Percentiles rank a stretch among this genome's conserved stretches.
Conservation (phyloP, 2,113 vertebrate species). For the Acanthochromis polyacanthus region DNA sequence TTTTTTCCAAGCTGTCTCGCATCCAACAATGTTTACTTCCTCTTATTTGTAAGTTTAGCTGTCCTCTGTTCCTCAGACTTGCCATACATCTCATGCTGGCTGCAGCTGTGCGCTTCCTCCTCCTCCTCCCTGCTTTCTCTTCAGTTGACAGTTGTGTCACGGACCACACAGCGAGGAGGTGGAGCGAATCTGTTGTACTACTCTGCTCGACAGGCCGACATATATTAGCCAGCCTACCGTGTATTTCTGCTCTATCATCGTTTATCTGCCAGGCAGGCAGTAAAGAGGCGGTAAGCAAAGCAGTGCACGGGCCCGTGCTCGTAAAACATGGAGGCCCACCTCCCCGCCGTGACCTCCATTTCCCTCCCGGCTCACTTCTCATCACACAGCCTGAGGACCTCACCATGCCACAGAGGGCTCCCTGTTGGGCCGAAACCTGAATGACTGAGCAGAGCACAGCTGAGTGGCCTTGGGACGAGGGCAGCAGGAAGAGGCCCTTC, state of each 20-base stretch:
- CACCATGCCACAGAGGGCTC: conserved; percentile 34
- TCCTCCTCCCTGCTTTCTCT: conserved; percentile 35
- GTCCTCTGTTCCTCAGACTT: conserved; percentile 16
- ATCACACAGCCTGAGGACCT: conserved; percentile 49
- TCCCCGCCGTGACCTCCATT: conserved; percentile 32
- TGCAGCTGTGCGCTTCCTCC: conserved; percentile 48
- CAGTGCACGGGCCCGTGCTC: conserved; percentile 45
- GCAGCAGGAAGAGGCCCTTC: conserved; percentile 67
- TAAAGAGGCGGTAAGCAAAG: conserved; percentile 31
- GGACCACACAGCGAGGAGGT: conserved; percentile 74
- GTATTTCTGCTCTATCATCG: conserved; percentile 65
- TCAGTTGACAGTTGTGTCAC: conserved; percentile 55
- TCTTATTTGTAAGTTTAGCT: conserved; percentile 24
- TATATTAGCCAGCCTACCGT: conserved; percentile 60
- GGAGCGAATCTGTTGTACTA: conserved; percentile 51
- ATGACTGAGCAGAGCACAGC: conserved; percentile 65
- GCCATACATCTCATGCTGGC: conserved; percentile 34
- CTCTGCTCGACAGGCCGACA: conserved; percentile 53
- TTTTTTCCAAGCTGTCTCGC: conserved; percentile 10
- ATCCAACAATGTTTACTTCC: conserved; percentile 33
- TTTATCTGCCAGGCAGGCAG: conserved; percentile 59
- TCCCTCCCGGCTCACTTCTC: conserved; percentile 60
- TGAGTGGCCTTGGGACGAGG: conserved; percentile 69
- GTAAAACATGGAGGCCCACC: conserved; percentile 34
- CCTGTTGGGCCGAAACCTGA: conserved; percentile 57